Base-by-base conservation (phyloP, 35 echinoderm and acorn worm genomes). In the Eucidaris tribuloides region DNA sequence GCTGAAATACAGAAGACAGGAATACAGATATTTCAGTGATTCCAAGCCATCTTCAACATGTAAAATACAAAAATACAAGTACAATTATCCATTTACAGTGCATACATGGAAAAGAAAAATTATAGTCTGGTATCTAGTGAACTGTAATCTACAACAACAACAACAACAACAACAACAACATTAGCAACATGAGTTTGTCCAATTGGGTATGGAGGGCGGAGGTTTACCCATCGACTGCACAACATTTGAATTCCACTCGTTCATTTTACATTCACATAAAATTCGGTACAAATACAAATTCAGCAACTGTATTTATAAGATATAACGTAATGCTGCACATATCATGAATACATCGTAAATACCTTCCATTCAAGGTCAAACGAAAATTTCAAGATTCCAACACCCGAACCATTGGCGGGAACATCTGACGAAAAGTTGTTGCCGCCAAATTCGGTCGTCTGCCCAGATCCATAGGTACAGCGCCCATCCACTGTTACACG, bases 331-430 rank as follows among this genome's bases (percentile, higher is more conserved):
- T 59, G 56, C 28, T 15, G 28, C n/a, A 9, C 55, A 64, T 32
- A 32, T 1, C 9, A 32, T 32, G 24, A 64, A 74, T 17, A 41
- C 38, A 7, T 74, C n/a, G n/a, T n/a, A n/a, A n/a, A 85, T 86
- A 94, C 92, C 92, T 83, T 36, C 92, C 92, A 94, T 55, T 71
- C 92, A 48, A 89, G 85, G 17, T 61, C 39, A 76, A 94, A 89
- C 3, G 81, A 81, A 42, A 94, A 94, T 79, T 44, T 74, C 7
- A 74, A n/a, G 34, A 36, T 17, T 74, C 34, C 20, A 14, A 6
- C 9, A 38, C 78, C 48, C 27, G 23, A 31, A 32, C 27, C 25
- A 33, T 55, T 60, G 68, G 23, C 68, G 22, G 56, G 29, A 37
- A 31, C 45, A 29, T 65, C 82, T 32, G 63, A 79, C 28, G 22